phyloP scores from a whole-genome alignment of 2,113 vertebrate species.

The Anhinga rufa region DNA sequence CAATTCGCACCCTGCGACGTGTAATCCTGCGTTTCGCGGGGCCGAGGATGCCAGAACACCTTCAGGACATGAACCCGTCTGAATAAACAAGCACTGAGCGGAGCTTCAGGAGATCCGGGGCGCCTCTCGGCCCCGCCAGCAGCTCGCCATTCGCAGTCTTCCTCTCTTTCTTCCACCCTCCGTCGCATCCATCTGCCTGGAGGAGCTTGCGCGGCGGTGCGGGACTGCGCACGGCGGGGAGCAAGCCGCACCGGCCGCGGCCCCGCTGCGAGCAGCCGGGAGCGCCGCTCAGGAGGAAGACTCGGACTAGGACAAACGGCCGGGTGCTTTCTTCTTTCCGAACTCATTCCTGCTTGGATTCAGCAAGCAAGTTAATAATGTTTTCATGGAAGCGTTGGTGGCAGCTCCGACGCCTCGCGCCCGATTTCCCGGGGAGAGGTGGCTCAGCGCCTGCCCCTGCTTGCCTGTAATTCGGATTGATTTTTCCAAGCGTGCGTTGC shows the following conservation, averaged over 20 bases:
- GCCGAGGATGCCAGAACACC: background rate
- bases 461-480: too few relatives aligned
- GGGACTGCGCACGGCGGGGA: background rate
- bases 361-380: background rate
- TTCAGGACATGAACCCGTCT: background rate
- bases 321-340: background rate
- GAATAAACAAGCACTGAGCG: background rate
- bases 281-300: too few relatives aligned
- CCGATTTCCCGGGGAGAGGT: background rate
- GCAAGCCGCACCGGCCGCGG: rapidly evolving
- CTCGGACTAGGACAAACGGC: background rate
- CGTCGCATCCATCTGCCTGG: background rate
- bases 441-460: background rate
- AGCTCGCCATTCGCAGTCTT: background rate
- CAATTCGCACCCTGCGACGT: too few relatives aligned
- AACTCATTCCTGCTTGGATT: background rate
- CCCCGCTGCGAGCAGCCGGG: background rate
- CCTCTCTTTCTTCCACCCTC: background rate
- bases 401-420: background rate
- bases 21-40: rapidly evolving
- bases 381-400: background rate
- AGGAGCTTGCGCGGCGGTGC: too few relatives aligned
- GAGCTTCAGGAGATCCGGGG: background rate
- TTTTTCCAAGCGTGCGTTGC: background rate
- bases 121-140: background rate